Base-by-base conservation (phyloP, 30 jellyfish, hydroid and myxozoan genomes). In the Aurelia aurita region DNA sequence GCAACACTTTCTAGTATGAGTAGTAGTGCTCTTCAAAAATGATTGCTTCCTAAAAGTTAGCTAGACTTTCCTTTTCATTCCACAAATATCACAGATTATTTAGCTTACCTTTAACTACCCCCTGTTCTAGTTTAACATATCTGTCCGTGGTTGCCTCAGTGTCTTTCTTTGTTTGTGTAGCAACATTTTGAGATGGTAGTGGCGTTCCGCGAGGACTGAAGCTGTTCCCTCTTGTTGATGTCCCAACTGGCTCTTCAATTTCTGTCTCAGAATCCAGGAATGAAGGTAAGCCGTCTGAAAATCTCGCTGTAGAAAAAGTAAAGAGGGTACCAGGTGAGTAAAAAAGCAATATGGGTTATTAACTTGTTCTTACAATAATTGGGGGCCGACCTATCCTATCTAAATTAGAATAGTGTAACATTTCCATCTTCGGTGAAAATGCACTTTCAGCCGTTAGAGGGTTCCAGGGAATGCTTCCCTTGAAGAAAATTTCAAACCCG, bases 241-340 rank as follows among this genome's bases (percentile, higher is more conserved):
- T 93, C 12, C 96, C 98, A 34, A 93, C 89, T 69, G 98, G 98
- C 73, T 93, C 98, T 63, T 93, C 97, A 23, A 74, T 86, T 63
- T 90, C 92, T 39, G 74, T 66, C 44, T 69, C 96, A 7, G 96
- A 87, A 79, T 87, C 96, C 76, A 69, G 75, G 65, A 70, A 65
- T 3, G 90, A 62, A 46, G 82, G 87, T 45, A 70, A 44, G 85
- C 96, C 85, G 46, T 87, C 88, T 19, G 88, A 72, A 66, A 69
- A 72, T 39, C 86, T 85, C 61, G 87, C 95, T 85, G 74, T 39
- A 39, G 9, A 1, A 8, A 39, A 9, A 39, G 9, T 39, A 39
- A 6, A 39, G 9, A 3, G 51, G 51, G 9, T 39, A 5, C 15
- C 15, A 39, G 51, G 51, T 39, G 51, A 5, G 51, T 39, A 14